Evolutionary conservation across 2,797 vertebrate genomes (phyloP), one percentile per base, ranked within the genome.

Genomic region (Protosalanx chinensis): DNA sequence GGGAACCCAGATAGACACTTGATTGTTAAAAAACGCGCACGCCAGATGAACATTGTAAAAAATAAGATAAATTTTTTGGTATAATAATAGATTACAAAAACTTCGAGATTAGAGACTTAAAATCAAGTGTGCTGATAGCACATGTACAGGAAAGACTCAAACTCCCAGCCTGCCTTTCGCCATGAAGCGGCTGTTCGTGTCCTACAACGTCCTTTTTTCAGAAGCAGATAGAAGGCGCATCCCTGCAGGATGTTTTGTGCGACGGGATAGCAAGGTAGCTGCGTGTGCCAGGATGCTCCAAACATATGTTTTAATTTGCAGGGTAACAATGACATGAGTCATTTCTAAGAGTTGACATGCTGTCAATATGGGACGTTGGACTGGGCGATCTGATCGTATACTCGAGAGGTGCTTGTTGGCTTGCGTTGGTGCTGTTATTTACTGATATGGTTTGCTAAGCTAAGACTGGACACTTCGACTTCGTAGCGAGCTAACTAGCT

Each of bases 111-210:
- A 27, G 23, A 27, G 46, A 1, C 0, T 0, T 4, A 1, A 76
- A 84, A 86, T 3, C 74, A 5, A 85, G 32, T 35, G 33, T 33
- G 79, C 68, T 63, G 15, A 29, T 12, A 29, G 58, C 10, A 23
- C 33, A 12, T 15, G 18, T 16, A 3, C 15, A 64, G 1, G 30
- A 35, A 37, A 27, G 3, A 68, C 67, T 41, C 67, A 12, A 59
- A 59, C 33, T 68, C 67, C 67, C 56, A 59, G n/a, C 37, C 57
- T 68, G 30, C 56, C n/a, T 37, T 16, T 37, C 30, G 53, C 5
- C n/a, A 29, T 61, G 6, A 56, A n/a, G 51, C 27, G 59, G 27
- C 23, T 61, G 49, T 67, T 29, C 6, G 15, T 33, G 41, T 61
- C 59, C 59, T 12, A 27, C 7, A 46, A 46, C 15, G n/a, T 56